Base-by-base conservation (phyloP, 2,113 vertebrate species). In the Pavo muticus region DNA sequence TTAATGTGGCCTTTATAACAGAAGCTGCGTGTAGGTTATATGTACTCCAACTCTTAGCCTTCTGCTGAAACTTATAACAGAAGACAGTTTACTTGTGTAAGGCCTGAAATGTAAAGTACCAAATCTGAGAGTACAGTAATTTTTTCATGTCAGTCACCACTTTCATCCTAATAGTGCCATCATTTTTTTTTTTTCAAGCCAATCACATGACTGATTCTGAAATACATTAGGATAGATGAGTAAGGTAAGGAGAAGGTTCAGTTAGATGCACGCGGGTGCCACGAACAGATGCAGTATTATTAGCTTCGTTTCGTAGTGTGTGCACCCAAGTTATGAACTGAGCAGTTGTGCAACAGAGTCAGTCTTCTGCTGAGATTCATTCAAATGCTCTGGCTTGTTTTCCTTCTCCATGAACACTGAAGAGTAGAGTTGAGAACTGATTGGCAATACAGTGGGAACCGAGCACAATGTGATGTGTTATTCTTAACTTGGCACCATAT, bases 161-260 rank as follows among this genome's bases (percentile, higher is more conserved):
- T 95, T 92, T 84, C 17, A 74, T 88, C 93, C 84, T 85, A 87
- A 72, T 64, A 90, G 20, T 47, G 29, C 39, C 84, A 47, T 89
- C 83, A 2, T 56, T 94, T 50, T 76, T 89, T 3, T 65, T 94
- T 50, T 74, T 86, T 15, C 3, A 90, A 81, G 45, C 48, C 19
- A n/a, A 57, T 12, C 17, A 23, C 39, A 14, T 87, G 18, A 14
- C 91, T 61, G 52, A 3, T 57, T 96, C 65, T 64, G 44, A 88
- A 92, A 47, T 75, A 74, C 6, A 1, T 82, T 94, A 95, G 57
- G 12, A 68, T 80, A 69, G 57, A 68, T 54, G 61, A 29, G 4
- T 74, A 57, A 59, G 42, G 29, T 70, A 40, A 82, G 52, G 61
- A 75, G 69, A 61, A 24, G 21, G 3, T 24, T 68, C 18, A 25